Percentiles rank a stretch among this genome's conserved stretches.
Conservation (phyloP, 1,140 invertebrate species). For the Neomicropteryx cornuta region DNA sequence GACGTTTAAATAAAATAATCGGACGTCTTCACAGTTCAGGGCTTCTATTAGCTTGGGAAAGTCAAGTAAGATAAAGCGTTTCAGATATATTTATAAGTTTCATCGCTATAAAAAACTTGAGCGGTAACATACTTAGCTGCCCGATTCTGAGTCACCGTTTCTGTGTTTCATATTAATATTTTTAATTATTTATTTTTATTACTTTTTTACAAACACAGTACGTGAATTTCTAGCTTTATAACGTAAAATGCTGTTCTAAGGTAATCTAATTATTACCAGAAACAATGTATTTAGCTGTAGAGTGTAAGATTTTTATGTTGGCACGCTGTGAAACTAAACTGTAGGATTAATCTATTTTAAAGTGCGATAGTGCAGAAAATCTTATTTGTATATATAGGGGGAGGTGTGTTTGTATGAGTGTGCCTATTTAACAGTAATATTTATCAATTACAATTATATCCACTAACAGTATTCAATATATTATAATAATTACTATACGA, state of each 20-base stretch:
- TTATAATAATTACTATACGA: too few relatives aligned
- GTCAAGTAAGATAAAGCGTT: slow-evolving; percentile 21
- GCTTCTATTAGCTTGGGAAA: slow-evolving; percentile 33
- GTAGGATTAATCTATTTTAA: too few relatives aligned
- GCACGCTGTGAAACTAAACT: too few relatives aligned
- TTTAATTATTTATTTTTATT: neutral
- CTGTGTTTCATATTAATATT: neutral
- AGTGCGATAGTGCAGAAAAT: too few relatives aligned
- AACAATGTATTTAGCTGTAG: too few relatives aligned
- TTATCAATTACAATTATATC: too few relatives aligned
- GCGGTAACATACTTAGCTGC: neutral
- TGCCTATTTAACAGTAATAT: too few relatives aligned
- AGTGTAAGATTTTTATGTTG: too few relatives aligned
- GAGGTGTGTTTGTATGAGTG: too few relatives aligned
- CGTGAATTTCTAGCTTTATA: slow-evolving; percentile 9
- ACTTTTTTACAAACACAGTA: neutral
- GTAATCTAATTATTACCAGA: too few relatives aligned
- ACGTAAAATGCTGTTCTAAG: slow-evolving; percentile 7
- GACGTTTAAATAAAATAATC: slow-evolving; percentile 27
- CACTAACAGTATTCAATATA: too few relatives aligned
- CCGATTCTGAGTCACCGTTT: neutral
- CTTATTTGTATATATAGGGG: too few relatives aligned
- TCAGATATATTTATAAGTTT: neutral
- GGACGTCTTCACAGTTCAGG: slow-evolving; percentile 33
- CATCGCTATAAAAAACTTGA: neutral